Evolutionary conservation across 2,888 invertebrate species (phyloP), one percentile per base, ranked within the genome.

Genomic region (Macropis europaea): DNA sequence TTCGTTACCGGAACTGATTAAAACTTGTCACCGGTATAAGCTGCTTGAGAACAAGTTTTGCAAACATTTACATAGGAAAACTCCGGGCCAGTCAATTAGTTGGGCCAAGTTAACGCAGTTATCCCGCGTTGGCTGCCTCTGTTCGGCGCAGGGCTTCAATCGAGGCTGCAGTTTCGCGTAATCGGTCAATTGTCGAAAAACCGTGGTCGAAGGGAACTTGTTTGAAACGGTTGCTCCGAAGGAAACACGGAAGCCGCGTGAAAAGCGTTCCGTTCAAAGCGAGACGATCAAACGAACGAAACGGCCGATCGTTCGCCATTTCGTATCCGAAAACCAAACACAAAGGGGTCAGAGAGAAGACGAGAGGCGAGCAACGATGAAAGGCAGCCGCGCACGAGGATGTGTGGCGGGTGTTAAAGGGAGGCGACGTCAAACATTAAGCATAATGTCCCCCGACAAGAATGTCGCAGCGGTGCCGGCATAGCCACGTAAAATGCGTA

Each of bases 391-490:
- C 19, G 17, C 4, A 13, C 36, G 59, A 47, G 66, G 22, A 48
- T 26, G 61, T 50, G 56, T 61, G 45, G 36, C 40, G 53, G 43
- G 38, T 53, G 60, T 72, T 74, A 73, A 73, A 81, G 84, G 77
- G 81, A 84, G 82, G 79, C 81, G 79, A 84, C 86, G 81, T 84
- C 81, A 81, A 83, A 86, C 87, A 86, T 87, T 87, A 84, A 76
- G 73, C 77, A 78, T 82, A 83, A 83, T 83, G 86, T 77, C 70
- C 72, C 68, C 34, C 66, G 69, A 70, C 79, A 79, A 81, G 84
- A 86, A 86, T 86, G 84, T 82, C 76, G 71, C 71, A 50, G 68
- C 73, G 79, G 74, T 78, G 76, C n/a, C n/a, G n/a, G n/a, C n/a
- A 79, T 68, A 75, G 75, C 70, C 79, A 76, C 77, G 82, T 83